Evolutionary conservation across 92 coral and sea anemone species (phyloP).

Genomic region (Paramuricea clavata): DNA sequence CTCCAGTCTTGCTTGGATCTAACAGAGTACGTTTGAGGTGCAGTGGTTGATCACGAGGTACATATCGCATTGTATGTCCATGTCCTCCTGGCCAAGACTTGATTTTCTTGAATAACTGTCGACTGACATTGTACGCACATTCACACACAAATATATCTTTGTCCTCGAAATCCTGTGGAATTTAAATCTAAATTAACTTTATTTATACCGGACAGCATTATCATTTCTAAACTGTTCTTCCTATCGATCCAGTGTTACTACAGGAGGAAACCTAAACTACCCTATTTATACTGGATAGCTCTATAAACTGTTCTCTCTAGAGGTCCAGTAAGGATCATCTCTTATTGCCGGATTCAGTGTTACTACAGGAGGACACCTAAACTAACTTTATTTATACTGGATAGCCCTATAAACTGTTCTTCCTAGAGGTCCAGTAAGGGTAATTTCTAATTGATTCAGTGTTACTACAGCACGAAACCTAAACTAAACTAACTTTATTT

Average conservation of each 20-base stretch:
- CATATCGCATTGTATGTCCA: constrained; percentile 62
- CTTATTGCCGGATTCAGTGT: background rate
- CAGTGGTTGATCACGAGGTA: constrained; percentile 75
- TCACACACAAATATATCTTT: constrained; percentile 96
- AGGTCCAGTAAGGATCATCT: background rate
- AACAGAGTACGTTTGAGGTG: constrained; percentile 80
- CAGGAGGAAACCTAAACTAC: constrained; percentile 10
- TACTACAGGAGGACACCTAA: constrained; percentile 3
- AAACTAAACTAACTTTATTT: background rate
- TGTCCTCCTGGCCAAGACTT: constrained; percentile 90
- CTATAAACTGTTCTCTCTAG: background rate
- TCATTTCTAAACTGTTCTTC: background rate
- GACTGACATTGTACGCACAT: constrained; percentile 82
- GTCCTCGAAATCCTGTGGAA: constrained; percentile 79
- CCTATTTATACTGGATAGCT: constrained; percentile 3
- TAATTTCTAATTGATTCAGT: background rate
- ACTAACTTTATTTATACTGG: background rate
- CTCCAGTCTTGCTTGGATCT: constrained; percentile 52
- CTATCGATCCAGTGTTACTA: background rate
- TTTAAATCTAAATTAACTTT: too few species aligned
- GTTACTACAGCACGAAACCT: background rate
- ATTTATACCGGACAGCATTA: too few species aligned
- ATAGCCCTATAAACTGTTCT: background rate
- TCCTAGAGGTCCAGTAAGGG: background rate
- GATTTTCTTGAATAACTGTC: constrained; percentile 85